A percentile compares a stretch with the other conserved stretches of the same genome.
phyloP scores from a whole-genome alignment of 2,113 vertebrate species.

The Daboia siamensis region DNA sequence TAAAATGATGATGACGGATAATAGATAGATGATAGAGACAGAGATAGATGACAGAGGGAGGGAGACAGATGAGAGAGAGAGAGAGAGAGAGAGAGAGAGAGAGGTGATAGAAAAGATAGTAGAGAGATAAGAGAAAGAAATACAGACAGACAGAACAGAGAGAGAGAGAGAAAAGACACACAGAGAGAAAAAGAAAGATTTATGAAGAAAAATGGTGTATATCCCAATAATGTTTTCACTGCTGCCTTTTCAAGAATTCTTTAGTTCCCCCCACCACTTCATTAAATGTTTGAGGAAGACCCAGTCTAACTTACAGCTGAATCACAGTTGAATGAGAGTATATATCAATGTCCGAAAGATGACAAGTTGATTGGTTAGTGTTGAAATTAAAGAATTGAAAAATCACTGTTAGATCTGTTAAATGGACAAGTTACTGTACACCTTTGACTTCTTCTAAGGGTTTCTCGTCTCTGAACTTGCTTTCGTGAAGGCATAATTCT shows the following conservation, averaged over 20 bases:
- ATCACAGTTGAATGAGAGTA: not conserved
- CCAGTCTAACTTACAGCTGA: not conserved
- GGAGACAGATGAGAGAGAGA: not conserved
- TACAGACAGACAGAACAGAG: not conserved
- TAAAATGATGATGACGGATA: not conserved
- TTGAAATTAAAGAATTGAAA: not conserved
- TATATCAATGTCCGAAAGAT: not conserved
- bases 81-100: no score
- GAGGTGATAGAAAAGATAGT: no score
- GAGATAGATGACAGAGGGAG: no score
- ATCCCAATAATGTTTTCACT: not conserved
- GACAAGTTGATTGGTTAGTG: not conserved
- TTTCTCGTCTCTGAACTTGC: not conserved
- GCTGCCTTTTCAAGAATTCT: not conserved
- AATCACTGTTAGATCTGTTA: not conserved
- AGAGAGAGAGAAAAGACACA: not conserved
- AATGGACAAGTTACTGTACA: not conserved
- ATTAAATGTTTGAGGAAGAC: not conserved
- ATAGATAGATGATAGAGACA: no score
- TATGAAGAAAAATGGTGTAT: not conserved
- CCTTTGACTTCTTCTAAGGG: not conserved
- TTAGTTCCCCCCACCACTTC: fast-evolving
- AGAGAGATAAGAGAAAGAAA: not conserved
- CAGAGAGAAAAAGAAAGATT: not conserved
- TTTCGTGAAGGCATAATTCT: not conserved